Conservation (phyloP, 2,113 vertebrate species). For the Solea solea region DNA sequence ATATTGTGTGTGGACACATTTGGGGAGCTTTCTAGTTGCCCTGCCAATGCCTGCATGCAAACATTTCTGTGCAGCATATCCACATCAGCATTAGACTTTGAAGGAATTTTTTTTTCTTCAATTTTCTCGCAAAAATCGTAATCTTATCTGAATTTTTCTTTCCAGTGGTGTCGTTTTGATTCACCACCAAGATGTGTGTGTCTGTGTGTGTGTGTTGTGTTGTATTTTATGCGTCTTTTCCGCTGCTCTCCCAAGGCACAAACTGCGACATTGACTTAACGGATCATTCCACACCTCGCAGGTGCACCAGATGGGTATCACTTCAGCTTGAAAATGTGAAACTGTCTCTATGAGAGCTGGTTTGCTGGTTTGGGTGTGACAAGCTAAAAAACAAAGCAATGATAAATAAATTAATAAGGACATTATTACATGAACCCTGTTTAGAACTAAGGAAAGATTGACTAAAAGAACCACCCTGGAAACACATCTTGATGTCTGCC, state of each 20-base stretch:
- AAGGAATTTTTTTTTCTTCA: conserved; percentile 7
- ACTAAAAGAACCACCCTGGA: conserved; percentile 4
- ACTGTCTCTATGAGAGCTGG: conserved; percentile 17
- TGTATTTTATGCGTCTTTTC: neutral
- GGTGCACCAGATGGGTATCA: conserved; percentile 61
- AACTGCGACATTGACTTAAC: conserved; percentile 55
- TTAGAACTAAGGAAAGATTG: conserved; percentile 21
- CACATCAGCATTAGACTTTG: neutral
- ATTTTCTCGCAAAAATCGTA: conserved; percentile 9
- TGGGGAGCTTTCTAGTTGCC: conserved; percentile 1
- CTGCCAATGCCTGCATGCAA: conserved; percentile 50
- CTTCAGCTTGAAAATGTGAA: conserved; percentile 41
- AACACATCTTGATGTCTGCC: conserved; percentile 11
- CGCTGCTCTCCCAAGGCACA: conserved; percentile 32
- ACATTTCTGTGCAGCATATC: conserved; percentile 34
- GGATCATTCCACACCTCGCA: conserved; percentile 61
- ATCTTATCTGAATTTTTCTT: conserved; percentile 8
- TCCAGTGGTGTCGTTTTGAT: conserved; percentile 21
- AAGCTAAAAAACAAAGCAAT: conserved; percentile 25
- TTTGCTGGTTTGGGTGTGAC: conserved; percentile 7
- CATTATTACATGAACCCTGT: conserved; percentile 4
- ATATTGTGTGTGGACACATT: neutral
- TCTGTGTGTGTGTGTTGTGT: conserved; percentile 12
- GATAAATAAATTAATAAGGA: conserved; percentile 10
- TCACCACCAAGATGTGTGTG: conserved; percentile 6